A percentile compares a stretch with the other conserved stretches of the same genome.
Evolutionary conservation across 2,888 invertebrate species (phyloP).

Genomic region (Acleris laterana): DNA sequence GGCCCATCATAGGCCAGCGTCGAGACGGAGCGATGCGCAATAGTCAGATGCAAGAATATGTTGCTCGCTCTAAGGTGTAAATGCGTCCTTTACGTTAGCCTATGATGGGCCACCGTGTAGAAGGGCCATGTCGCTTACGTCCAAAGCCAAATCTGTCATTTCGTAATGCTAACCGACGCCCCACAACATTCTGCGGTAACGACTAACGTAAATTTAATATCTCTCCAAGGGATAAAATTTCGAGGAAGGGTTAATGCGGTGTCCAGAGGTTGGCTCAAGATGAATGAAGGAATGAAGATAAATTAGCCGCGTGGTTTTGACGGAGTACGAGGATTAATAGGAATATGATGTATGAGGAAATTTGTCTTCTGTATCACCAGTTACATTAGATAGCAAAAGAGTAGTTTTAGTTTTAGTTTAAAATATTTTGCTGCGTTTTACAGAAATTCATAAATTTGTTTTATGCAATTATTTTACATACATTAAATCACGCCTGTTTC

Average conservation of each 20-base stretch:
- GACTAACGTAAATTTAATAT: constrained; percentile 35
- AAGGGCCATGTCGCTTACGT: not conserved
- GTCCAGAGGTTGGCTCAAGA: constrained; percentile 32
- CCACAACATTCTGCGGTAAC: constrained; percentile 9
- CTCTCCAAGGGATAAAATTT: constrained; percentile 16
- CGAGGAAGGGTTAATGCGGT: constrained; percentile 28
- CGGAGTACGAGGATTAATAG: not conserved
- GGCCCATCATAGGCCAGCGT: too few relatives aligned
- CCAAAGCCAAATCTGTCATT: not conserved
- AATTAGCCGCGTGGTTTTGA: constrained; percentile 30
- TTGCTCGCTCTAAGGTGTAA: too few relatives aligned
- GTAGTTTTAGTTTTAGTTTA: too few relatives aligned
- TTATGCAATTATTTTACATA: too few relatives aligned
- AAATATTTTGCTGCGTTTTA: too few relatives aligned
- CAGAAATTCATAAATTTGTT: too few relatives aligned
- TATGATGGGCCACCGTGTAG: too few relatives aligned
- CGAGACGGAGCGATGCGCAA: too few relatives aligned
- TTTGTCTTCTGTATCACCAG: too few relatives aligned
- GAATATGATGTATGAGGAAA: not conserved
- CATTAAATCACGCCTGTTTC: too few relatives aligned
- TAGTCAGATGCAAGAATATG: too few relatives aligned
- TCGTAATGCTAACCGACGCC: constrained; percentile 6
- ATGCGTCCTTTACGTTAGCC: too few relatives aligned
- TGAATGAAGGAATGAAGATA: constrained; percentile 37
- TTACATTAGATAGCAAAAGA: not conserved